Evolutionary conservation across 2,797 vertebrate species (phyloP), one percentile per base, ranked within the genome.

Genomic region (Muraenolepis orangiensis): DNA sequence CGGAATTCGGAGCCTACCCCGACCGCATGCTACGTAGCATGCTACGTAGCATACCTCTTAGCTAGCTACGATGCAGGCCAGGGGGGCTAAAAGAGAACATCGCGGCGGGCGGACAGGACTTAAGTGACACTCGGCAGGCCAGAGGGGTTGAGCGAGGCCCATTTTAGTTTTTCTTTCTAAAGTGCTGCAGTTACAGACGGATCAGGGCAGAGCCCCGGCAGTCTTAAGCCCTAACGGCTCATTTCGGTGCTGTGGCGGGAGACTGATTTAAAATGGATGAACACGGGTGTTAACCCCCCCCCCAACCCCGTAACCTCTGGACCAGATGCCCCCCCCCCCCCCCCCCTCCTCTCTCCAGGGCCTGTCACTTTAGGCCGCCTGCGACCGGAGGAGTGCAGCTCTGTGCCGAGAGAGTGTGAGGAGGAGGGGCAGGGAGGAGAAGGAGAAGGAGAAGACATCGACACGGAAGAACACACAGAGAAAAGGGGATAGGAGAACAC

Each of bases 191-290:
- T 81, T 85, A 75, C 80, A 81, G 79, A 77, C 82, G 71, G 46
- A 83, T 73, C 72, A 67, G 69, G 5, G 42, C 16, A 18, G 38
- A 46, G 77, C 70, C 32, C 31, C 72, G 78, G 73, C 66, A 75
- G 82, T 82, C 79, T 76, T 38, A 74, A 77, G 76, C 81, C 81
- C 77, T 87, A 86, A 85, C 87, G 82, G 86, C 70, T 73, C 79
- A n/a, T n/a, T 79, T 75, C 69, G 71, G 76, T 82, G 26, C 75
- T 83, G 74, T 85, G 83, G 89, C 88, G 88, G 83, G 85, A 84
- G 88, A 85, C 88, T 88, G 80, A 88, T 92, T 91, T 93, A 90
- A 92, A 93, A 91, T 91, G 90, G 90, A 92, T 87, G 88, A 90
- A 85, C 82, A 84, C 87, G 86, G 74, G 67, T 86, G 85, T 86